A percentile compares a stretch with the other conserved stretches of the same genome.
These are phyloP conservation scores for Nephrotoma appendiculata DNA, from an alignment of 2,888 invertebrate species.

Conservation along the genomic window DNA sequence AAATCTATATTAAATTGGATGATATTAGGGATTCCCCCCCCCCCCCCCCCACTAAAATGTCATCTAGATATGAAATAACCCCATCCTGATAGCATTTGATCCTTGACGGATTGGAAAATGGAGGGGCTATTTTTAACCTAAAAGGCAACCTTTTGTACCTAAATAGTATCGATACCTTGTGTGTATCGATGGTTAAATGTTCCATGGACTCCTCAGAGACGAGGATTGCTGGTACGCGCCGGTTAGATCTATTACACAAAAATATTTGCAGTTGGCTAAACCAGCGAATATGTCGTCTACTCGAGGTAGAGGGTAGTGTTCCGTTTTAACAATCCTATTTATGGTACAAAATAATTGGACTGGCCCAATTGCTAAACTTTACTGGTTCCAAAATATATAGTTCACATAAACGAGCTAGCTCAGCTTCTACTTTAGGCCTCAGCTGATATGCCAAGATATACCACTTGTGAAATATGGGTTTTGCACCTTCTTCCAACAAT, in stretches of 20 bases:
- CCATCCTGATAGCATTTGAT: background rate
- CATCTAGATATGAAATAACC: background rate
- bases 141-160: background rate
- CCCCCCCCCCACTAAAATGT: background rate
- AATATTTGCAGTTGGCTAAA: background rate
- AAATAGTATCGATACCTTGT: too few species aligned
- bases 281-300: too few species aligned
- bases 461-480: background rate
- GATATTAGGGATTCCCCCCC: too few species aligned
- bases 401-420: background rate
- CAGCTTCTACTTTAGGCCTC: background rate
- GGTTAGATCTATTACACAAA: background rate
- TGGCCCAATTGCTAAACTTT: slow-evolving; percentile 9
- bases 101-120: background rate
- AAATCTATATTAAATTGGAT: background rate
- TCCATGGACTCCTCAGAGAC: background rate
- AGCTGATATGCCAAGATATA: too few species aligned
- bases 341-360: slow-evolving; percentile 17
- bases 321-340: too few species aligned
- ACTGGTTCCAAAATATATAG: background rate
- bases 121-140: background rate
- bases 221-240: background rate
- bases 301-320: too few species aligned
- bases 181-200: too few species aligned
- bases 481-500: background rate